Evolutionary conservation across 2,113 vertebrate species (phyloP), one percentile per base, ranked within the genome.

Genomic region (Lynx canadensis): DNA sequence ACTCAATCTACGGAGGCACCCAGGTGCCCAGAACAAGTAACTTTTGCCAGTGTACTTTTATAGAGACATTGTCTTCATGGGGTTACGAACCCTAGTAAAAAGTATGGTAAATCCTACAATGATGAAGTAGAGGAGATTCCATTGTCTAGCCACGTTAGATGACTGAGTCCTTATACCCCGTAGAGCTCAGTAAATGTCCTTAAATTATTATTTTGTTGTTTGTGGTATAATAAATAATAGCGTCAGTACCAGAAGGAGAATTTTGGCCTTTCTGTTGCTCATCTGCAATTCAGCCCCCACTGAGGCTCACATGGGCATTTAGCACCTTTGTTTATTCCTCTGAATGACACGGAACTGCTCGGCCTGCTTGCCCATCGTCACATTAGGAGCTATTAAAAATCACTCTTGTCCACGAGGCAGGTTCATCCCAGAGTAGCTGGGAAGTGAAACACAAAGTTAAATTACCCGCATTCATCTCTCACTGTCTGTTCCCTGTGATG

Each of bases 291-390:
- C 55, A 33, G 74, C 18, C 27, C 12, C 38, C 45, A 29, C n/a
- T 9, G 23, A 55, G 7, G 0, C 12, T 14, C n/a, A 2, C 1
- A 0, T 16, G 19, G 5, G 15, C 25, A 0, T 14, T 45, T 25
- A 25, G 36, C 14, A 1, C 3, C 36, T 86, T 73, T n/a, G 29
- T 82, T 91, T 52, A 65, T 48, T 50, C 66, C 9, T 80, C 11
- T 21, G 10, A 79, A 48, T 79, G 41, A 27, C 0, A 15, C 25
- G n/a, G 19, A 45, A 45, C 73, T 33, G 21, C 2, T 23, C 5
- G 33, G 29, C 11, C 14, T 7, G 1, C 38, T 52, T 5, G 9
- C 3, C 10, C 11, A 36, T 36, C 36, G 21, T 65, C 1, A 10
- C 2, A 14, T 80, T n/a, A 36, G n/a, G 0, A 87, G 3, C 68